Evolutionary conservation across 2,113 vertebrate genomes (phyloP).

Genomic region (Gallinago jamesoni): DNA sequence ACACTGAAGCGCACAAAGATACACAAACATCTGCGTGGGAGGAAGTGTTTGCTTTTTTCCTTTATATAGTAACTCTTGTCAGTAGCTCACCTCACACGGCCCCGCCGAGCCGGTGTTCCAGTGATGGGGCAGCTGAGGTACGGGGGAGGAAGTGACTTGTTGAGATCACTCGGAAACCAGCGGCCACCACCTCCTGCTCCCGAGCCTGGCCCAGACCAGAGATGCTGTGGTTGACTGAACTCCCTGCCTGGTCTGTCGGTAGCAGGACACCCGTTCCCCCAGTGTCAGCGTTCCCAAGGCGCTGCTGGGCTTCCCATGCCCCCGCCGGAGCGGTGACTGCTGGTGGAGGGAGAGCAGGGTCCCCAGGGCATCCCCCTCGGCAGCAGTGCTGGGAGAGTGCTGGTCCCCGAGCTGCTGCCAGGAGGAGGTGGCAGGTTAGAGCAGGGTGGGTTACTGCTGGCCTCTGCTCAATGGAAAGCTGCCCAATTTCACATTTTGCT

Average conservation of each 20-base stretch:
- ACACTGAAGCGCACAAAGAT: rapidly evolving
- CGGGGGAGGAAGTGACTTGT: neutral
- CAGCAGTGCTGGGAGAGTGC: no score
- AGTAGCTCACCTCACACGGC: neutral
- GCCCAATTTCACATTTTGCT: neutral
- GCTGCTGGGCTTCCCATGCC: rapidly evolving
- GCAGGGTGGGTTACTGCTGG: neutral
- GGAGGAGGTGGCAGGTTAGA: rapidly evolving
- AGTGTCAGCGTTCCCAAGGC: rapidly evolving
- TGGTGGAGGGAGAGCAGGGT: no score
- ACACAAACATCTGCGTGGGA: neutral
- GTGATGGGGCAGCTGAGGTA: neutral
- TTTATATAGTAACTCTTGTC: neutral
- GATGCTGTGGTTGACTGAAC: rapidly evolving
- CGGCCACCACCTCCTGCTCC: rapidly evolving
- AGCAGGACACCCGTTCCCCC: rapidly evolving
- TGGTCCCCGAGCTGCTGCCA: neutral
- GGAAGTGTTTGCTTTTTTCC: neutral
- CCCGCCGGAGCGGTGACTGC: no score
- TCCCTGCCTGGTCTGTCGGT: rapidly evolving
- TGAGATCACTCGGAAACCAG: neutral
- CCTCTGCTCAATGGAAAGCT: neutral
- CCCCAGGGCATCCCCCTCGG: neutral
- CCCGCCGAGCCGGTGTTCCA: neutral
- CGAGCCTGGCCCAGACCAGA: neutral